Percentiles rank a stretch among this genome's conserved stretches.
Conservation (phyloP, 1,140 invertebrate species). For the Melipona quadrifasciata region DNA sequence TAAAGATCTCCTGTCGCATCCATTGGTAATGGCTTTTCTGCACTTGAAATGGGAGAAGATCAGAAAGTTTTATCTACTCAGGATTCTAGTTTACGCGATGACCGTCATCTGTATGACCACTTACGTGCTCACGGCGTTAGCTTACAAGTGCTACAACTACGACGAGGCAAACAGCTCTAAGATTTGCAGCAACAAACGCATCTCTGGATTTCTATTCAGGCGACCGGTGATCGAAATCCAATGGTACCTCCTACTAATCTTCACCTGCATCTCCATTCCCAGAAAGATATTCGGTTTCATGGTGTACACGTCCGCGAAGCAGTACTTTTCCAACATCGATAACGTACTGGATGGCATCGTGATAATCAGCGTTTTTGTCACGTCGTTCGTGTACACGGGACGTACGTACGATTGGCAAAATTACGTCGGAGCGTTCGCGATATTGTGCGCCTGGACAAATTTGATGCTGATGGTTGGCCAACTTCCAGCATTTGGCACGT, state of each 20-base stretch:
- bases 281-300: constrained; percentile 84
- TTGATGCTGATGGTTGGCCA: constrained; percentile 86
- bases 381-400: constrained; percentile 78
- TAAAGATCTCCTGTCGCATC: constrained; percentile 85
- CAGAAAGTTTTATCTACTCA: constrained; percentile 85
- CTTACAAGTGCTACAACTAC: constrained; percentile 79
- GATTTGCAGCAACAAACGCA: constrained; percentile 81
- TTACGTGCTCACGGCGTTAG: constrained; percentile 83
- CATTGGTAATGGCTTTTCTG: constrained; percentile 84
- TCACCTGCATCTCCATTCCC: constrained; percentile 83
- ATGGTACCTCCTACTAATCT: constrained; percentile 82
- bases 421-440: constrained; percentile 85
- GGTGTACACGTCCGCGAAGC: constrained; percentile 83
- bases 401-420: constrained; percentile 84
- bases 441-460: constrained; percentile 85
- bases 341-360: constrained; percentile 85
- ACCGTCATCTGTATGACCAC: constrained; percentile 84
- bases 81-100: constrained; percentile 84
- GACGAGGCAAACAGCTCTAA: constrained; percentile 73
- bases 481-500: constrained; percentile 85
- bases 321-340: constrained; percentile 85
- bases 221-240: constrained; percentile 82
- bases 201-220: constrained; percentile 81
- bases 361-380: constrained; percentile 83
- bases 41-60: constrained; percentile 87